Percentiles rank a stretch among this genome's conserved stretches.
Conservation (phyloP, 2,888 invertebrate genomes). For the Cacoxenus indagator region DNA sequence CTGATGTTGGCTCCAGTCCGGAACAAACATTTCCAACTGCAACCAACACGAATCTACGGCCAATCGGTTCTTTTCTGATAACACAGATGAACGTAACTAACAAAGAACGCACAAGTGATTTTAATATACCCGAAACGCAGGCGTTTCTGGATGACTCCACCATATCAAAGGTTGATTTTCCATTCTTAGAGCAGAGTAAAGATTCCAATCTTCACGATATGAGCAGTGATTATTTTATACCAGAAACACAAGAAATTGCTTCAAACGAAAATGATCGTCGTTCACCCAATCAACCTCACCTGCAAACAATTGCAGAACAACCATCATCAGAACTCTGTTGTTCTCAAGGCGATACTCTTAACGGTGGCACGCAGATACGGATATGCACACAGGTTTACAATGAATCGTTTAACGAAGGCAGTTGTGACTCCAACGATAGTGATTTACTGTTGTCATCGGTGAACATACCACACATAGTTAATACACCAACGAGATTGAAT, state of each 20-base stretch:
- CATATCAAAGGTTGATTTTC: background rate
- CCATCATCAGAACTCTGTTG: background rate
- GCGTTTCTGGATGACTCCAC: background rate
- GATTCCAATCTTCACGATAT: background rate
- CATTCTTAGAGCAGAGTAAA: background rate
- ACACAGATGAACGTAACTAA: background rate
- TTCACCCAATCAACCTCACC: background rate
- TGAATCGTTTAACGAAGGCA: background rate
- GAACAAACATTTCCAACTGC: background rate
- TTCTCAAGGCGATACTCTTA: background rate
- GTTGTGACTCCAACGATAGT: background rate
- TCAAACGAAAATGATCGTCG: background rate
- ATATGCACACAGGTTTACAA: constrained; percentile 13
- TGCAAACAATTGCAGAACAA: background rate
- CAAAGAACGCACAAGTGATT: background rate
- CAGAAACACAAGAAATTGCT: constrained; percentile 11
- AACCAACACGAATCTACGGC: background rate
- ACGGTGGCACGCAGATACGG: background rate
- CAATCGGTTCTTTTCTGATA: background rate
- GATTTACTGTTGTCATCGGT: background rate
- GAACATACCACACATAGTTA: background rate
- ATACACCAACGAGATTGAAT: background rate
- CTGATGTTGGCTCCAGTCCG: background rate
- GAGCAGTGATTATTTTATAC: constrained; percentile 1
- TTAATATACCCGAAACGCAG: constrained; percentile 8